Evolutionary conservation across 2,113 vertebrate genomes (phyloP).

Genomic region (Nothocercus julius): DNA sequence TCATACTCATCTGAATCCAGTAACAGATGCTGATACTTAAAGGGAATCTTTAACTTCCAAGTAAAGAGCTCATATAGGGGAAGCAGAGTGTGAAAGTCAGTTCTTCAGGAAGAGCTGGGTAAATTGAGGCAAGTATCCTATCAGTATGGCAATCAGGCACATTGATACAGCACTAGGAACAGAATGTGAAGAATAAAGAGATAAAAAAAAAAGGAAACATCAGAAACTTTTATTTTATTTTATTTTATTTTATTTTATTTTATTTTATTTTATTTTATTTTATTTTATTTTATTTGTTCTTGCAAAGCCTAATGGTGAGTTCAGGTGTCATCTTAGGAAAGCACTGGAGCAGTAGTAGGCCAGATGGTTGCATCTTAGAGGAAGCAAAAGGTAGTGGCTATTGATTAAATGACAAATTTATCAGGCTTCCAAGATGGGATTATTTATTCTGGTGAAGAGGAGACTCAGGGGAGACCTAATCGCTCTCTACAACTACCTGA

Average conservation of each 20-base stretch:
- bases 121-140: slow-evolving; percentile 11
- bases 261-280: neutral
- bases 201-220: neutral
- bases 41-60: neutral
- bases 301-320: neutral
- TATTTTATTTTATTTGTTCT: neutral
- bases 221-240: neutral
- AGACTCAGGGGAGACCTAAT: no score
- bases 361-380: neutral
- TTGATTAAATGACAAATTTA: neutral
- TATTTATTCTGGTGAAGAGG: neutral
- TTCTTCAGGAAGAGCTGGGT: neutral
- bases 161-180: neutral
- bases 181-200: neutral
- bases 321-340: neutral
- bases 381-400: neutral
- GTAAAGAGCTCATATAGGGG: neutral
- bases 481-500: no score
- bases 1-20: neutral
- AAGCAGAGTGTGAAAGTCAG: slow-evolving; percentile 45
- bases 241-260: neutral
- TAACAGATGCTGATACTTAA: neutral
- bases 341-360: neutral
- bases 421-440: neutral
- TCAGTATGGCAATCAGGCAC: neutral